phyloP scores from a whole-genome alignment of 2,113 vertebrate species.

The Suncus etruscus region DNA sequence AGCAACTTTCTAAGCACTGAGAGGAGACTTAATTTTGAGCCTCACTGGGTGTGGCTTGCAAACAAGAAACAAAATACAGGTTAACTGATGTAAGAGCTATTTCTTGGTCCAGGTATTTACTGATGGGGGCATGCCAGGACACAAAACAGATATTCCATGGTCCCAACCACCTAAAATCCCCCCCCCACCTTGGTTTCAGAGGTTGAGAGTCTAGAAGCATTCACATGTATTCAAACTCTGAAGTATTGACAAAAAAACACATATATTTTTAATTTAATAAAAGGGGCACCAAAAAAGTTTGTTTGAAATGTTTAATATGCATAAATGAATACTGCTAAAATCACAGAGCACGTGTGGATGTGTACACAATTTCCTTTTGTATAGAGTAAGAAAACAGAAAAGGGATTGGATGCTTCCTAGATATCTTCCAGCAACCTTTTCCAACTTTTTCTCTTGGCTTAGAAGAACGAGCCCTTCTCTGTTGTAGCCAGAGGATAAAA shows the following conservation, averaged over 20 bases:
- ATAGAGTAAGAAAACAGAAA: background rate
- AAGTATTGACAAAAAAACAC: background rate
- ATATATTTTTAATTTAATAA: background rate
- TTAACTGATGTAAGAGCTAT: background rate
- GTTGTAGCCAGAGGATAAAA: background rate
- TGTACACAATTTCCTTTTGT: background rate
- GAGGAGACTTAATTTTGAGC: no score
- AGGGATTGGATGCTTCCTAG: background rate
- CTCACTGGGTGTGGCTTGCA: no score
- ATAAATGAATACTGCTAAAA: background rate
- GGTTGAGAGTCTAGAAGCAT: background rate
- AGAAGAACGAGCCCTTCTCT: background rate
- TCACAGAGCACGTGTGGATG: background rate
- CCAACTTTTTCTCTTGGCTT: no score
- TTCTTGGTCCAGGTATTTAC: background rate
- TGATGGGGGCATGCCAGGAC: background rate
- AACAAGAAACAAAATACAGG: background rate
- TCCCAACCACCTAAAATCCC: no score
- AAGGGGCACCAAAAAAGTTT: background rate
- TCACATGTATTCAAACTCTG: slow-evolving; percentile 21
- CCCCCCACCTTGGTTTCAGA: background rate
- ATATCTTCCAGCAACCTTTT: background rate
- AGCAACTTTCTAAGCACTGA: no score
- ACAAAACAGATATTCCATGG: background rate
- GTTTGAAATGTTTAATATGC: slow-evolving; percentile 6